Evolutionary conservation across 2,797 vertebrate species (phyloP).

Genomic region (Cephalopachus bancanus): DNA sequence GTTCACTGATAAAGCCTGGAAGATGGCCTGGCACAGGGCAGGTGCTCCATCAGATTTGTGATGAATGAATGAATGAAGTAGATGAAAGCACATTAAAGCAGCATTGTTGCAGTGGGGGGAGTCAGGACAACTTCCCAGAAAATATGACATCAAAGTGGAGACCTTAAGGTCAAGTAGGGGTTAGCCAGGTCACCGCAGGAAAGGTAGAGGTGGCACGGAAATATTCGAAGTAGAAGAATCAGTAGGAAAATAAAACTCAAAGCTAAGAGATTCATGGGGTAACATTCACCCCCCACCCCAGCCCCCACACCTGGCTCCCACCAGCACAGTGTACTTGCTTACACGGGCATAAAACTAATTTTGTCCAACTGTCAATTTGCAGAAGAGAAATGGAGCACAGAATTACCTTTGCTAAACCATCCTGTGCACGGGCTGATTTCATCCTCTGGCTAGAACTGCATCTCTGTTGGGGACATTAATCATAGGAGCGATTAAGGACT

Average conservation of each 20-base stretch:
- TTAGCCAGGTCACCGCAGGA: background rate
- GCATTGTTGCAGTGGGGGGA: fast-evolving
- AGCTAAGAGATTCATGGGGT: background rate
- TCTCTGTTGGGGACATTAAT: slow-evolving; percentile 64
- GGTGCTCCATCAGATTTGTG: background rate
- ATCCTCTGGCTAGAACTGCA: background rate
- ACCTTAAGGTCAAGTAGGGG: background rate
- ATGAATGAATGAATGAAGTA: background rate
- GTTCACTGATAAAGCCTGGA: background rate
- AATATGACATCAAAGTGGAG: background rate
- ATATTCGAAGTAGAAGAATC: background rate
- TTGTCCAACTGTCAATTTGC: background rate
- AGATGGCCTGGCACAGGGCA: background rate
- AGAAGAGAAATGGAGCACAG: slow-evolving; percentile 16
- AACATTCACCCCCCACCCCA: background rate
- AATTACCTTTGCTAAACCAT: slow-evolving; percentile 52
- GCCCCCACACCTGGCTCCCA: background rate
- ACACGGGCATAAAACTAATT: background rate
- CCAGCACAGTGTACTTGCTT: background rate
- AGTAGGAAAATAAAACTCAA: background rate
- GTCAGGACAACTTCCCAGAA: background rate
- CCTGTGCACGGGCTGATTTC: slow-evolving; percentile 59
- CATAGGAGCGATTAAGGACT: slow-evolving; percentile 31
- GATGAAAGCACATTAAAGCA: background rate
- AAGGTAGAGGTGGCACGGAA: no score